A percentile compares a stretch with the other conserved stretches of the same genome.
Evolutionary conservation across 2,797 vertebrate species (phyloP).

Genomic region (Oryzias dopingdopingensis): DNA sequence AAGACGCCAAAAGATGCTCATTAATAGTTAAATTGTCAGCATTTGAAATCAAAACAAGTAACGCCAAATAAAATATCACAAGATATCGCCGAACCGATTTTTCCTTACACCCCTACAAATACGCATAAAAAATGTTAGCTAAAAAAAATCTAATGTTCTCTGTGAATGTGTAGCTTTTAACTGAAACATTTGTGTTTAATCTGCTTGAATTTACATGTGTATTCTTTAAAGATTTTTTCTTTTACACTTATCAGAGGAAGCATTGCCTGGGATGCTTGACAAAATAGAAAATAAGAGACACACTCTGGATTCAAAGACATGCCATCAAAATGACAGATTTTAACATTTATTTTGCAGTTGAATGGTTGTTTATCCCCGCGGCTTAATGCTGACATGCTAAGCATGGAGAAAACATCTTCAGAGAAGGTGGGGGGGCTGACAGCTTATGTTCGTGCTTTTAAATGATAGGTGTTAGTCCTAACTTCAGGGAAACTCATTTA

Average conservation of each 20-base stretch:
- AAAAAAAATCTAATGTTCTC: too few species aligned
- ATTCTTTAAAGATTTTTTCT: not conserved
- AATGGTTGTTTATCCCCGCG: conserved; percentile 51
- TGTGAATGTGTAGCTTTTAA: too few species aligned
- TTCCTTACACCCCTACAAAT: too few species aligned
- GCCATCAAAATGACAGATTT: conserved; percentile 43
- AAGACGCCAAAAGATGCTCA: too few species aligned
- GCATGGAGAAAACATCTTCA: conserved; percentile 26
- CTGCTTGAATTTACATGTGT: too few species aligned
- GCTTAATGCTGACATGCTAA: conserved; percentile 47
- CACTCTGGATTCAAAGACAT: conserved; percentile 12
- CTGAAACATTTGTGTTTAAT: too few species aligned
- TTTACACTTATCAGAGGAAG: conserved; percentile 8
- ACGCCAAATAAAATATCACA: too few species aligned
- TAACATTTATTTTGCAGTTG: conserved; percentile 37
- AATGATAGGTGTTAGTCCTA: conserved; percentile 1
- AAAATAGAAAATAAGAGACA: conserved; percentile 28
- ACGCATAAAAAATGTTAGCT: too few species aligned
- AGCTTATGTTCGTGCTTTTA: conserved; percentile 21
- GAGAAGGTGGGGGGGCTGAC: conserved; percentile 8
- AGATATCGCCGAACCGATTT: too few species aligned
- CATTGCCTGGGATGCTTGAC: conserved; percentile 19
- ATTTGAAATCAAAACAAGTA: too few species aligned
- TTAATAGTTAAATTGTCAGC: too few species aligned
- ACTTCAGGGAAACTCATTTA: conserved; percentile 1